Evolutionary conservation across 2,797 vertebrate species (phyloP), one percentile per base, ranked within the genome.

Genomic region (Gymnocypris eckloni): DNA sequence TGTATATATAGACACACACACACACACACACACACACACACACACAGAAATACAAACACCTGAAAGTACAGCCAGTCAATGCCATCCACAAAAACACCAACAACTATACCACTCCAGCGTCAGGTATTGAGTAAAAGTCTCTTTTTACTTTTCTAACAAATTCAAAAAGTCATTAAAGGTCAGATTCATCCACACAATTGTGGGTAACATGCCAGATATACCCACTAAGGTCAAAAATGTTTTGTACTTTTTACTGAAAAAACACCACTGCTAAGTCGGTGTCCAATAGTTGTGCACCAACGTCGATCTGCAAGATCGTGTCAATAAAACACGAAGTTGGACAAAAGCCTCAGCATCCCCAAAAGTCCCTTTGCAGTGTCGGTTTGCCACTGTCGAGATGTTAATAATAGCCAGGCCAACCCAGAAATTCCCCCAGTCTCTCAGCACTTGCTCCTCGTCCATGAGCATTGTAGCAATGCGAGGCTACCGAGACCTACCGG

Each of bases 401-500:
- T 90, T 91, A 93, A 91, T 92, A 93, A 93, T 90, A 92, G 92
- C 91, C 86, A 91, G 89, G 78, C 83, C 59, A 86, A 91, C 90
- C 87, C 87, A 91, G 10, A 50, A 45, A 61, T 59, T 28, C 22
- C 39, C 50, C 79, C 33, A 28, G 50, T 69, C 76, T 79, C 70
- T 70, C 45, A n/a, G 41, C 39, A 33, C 56, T 76, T 25, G 18
- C 92, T 92, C 89, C 81, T 70, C 11, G 48, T 90, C 90, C 87
- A 91, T 83, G 87, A 92, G 89, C 89, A 15, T 56, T 91, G 85
- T 88, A 87, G 87, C 78, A 90, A 90, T 86, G 75, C 84, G 90
- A 92, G 89, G 88, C 93, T 89, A 89, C 72, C 52, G 90, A 94
- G 94, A 93, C 92, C 91, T 84, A 89, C 86, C 87, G 90, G 92